Evolutionary conservation across 2,797 vertebrate genomes (phyloP), one percentile per base, ranked within the genome.

Genomic region (Sebastes minor): DNA sequence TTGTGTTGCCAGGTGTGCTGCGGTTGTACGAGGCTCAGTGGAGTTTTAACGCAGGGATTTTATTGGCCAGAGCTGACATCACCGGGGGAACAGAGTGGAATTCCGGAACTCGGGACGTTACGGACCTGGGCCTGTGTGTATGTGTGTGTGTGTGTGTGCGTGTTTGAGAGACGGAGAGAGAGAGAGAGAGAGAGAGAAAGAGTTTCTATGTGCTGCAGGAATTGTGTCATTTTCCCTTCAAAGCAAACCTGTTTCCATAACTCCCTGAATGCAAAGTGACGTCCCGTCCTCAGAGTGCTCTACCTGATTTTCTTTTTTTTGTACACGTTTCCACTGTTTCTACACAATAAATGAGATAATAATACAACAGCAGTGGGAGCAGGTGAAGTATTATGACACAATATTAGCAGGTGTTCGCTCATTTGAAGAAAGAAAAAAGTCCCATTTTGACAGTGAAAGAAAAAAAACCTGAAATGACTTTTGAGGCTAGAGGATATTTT

Each of bases 1-100:
- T 90, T 87, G 89, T 87, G 90, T 87, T 91, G 91, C 91, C 91
- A 93, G 91, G 91, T 92, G 91, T 90, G 86, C 88, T 81, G 79
- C 1, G 57, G 81, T 89, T 91, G 82, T 87, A 92, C 86, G 88
- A 84, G 92, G 79, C 92, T 92, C 90, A 65, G 90, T 62, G 88
- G 92, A 90, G 90, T 91, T 93, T 91, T 93, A 90, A 93, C 78
- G 32, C 74, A 12, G 33, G 56, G 11, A 59, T 90, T 93, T 93
- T 91, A 94, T 86, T 93, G 92, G 89, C 82, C 78, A 10, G 80
- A 42, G 86, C 87, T 90, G 88, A 92, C 89, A 90, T 94, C 89
- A 90, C 91, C 90, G 10, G 28, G 91, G 92, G 87, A 93, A 89
- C 90, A 68, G 88, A 92, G 88, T 88, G 89, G 90, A 93, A 94